Evolutionary conservation across 35 echinoderm and acorn worm species (phyloP).

Genomic region (Lytechinus variegatus): DNA sequence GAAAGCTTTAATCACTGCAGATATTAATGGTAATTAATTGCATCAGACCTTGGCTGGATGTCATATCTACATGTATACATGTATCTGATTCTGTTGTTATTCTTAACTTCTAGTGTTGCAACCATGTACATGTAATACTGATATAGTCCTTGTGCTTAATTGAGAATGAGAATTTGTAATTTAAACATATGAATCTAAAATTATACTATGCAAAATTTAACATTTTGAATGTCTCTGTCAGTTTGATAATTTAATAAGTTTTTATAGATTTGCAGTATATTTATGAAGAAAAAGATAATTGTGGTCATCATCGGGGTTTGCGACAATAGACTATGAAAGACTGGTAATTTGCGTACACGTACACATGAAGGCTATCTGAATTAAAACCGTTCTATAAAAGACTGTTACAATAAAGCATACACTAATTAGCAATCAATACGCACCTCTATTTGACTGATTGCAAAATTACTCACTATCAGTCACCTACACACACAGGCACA

Average conservation of each 20-base stretch:
- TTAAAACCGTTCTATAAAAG: conserved; percentile 23
- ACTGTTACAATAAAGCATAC: conserved; percentile 33
- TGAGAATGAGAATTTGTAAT: too few species aligned
- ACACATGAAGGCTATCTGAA: neutral
- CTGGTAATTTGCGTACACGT: neutral
- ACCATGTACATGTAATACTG: too few species aligned
- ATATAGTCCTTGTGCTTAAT: too few species aligned
- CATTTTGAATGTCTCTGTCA: too few species aligned
- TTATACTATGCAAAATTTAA: too few species aligned
- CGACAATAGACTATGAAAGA: neutral
- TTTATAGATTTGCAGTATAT: too few species aligned
- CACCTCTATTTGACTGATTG: neutral
- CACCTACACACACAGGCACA: neutral
- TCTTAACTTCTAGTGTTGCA: neutral
- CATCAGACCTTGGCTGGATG: neutral
- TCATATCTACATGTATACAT: neutral
- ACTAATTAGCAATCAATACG: conserved; percentile 36
- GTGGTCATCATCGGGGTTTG: neutral
- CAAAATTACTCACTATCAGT: neutral
- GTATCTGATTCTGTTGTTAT: neutral
- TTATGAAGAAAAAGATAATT: too few species aligned
- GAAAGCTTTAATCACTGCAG: neutral
- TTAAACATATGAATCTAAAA: too few species aligned
- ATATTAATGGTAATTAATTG: neutral
- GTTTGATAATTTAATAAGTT: too few species aligned